Evolutionary conservation across 2,888 invertebrate genomes (phyloP), one percentile per base, ranked within the genome.

Genomic region (Aleiodes testaceus): DNA sequence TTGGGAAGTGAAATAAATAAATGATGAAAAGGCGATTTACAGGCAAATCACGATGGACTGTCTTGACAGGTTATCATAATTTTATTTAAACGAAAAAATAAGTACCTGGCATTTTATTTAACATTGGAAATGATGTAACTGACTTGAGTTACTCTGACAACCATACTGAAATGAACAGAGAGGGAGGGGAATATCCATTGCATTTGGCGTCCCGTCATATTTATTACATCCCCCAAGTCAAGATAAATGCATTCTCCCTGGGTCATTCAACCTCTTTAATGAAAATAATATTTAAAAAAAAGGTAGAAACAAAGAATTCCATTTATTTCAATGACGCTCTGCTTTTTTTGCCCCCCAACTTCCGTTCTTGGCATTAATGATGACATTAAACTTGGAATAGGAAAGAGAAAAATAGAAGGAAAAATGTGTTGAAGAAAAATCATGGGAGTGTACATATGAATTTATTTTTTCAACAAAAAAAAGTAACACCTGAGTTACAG

Each of bases 191-290:
- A 53, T 53, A 69, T 69, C 63, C 59, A 52, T 64, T 69, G 64
- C 69, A 44, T 71, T 66, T 73, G 66, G 65, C 65, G 59, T 59
- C 70, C 65, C 52, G 68, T 71, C 70, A 71, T 70, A 71, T 69
- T 73, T 68, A 73, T 73, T 73, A 66, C 65, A 69, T 59, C 65
- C 52, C 44, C 45, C 69, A 50, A 71, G 9, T 30, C 59, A 44
- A 63, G 36, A 66, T 72, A 64, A 65, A 63, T 59, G 45, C 66
- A 53, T 61, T 55, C 66, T 44, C 52, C 18, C 26, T 53, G 47
- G 50, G 49, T 26, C 26, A 36, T 52, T 65, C 52, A 55, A 49
- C 36, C 59, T 44, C 22, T n/a, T 26, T 18, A 26, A 68, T 20
- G 22, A 9, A 53, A 53, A 9, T 50, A 68, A 59, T 52, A 63